Percentiles rank a stretch among this genome's conserved stretches.
phyloP scores from a whole-genome alignment of 2,113 vertebrate species.

The Xiphophorus maculatus region DNA sequence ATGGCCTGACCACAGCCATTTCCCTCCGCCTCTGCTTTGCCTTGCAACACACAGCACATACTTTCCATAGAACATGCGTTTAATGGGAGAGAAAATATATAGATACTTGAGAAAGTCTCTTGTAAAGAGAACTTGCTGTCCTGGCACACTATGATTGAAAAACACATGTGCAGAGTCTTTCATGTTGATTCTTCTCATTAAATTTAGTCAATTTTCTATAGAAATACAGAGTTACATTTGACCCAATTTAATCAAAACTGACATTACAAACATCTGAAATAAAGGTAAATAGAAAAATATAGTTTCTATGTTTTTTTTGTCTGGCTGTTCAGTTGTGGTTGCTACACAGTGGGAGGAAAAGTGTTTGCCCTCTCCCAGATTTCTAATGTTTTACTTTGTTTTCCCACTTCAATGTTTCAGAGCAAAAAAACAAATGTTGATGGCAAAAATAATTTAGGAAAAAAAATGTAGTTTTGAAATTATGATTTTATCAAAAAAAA shows the following conservation, averaged over 20 bases:
- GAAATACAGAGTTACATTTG: neutral
- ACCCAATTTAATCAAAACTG: neutral
- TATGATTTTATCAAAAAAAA: no score
- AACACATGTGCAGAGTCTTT: slow-evolving; percentile 51
- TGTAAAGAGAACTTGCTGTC: slow-evolving; percentile 51
- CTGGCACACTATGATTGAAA: slow-evolving; percentile 44
- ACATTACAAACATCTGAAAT: neutral
- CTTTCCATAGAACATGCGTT: slow-evolving; percentile 75
- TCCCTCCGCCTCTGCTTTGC: slow-evolving; percentile 70
- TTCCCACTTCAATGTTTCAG: no score
- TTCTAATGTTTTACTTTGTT: no score
- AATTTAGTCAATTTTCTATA: no score
- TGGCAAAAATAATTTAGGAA: no score
- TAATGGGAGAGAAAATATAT: slow-evolving; percentile 70
- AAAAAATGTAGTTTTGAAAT: no score
- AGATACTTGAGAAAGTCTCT: slow-evolving; percentile 66
- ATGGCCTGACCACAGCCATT: slow-evolving; percentile 79
- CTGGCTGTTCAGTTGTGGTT: no score
- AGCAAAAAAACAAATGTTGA: no score
- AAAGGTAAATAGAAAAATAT: neutral
- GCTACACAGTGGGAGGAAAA: no score
- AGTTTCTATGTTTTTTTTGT: no score
- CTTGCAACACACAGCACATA: slow-evolving; percentile 72
- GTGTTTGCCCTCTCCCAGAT: no score
- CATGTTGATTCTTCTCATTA: slow-evolving; percentile 2